These are phyloP conservation scores for Girardinus metallicus DNA, from an alignment of 2,797 vertebrate genomes.

Conservation along the genomic window DNA sequence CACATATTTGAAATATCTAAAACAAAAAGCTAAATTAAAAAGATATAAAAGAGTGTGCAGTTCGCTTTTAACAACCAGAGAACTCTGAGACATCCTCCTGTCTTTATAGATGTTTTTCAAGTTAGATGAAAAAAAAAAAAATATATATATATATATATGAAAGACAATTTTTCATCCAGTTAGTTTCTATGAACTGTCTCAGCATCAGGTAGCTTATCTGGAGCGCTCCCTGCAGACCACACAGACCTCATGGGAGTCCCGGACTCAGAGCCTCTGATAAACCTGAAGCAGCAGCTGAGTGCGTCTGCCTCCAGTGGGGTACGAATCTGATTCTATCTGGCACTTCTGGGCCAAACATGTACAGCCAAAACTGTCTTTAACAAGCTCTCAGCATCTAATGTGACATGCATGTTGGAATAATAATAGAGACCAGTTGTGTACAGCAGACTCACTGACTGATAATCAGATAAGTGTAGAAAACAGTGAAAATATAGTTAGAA, in stretches of 20 bases:
- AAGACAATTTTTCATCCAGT: conserved; percentile 22
- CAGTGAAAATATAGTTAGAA: background rate
- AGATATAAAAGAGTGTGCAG: background rate
- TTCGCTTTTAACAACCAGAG: background rate
- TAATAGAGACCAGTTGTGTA: background rate
- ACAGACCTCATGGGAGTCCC: background rate
- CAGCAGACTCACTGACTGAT: background rate
- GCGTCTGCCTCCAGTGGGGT: conserved; percentile 30
- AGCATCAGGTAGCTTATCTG: conserved; percentile 46
- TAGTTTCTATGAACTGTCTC: conserved; percentile 49
- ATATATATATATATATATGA: too few species aligned
- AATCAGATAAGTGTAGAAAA: background rate
- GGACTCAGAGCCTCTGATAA: background rate
- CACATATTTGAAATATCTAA: background rate
- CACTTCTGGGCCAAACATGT: conserved; percentile 68
- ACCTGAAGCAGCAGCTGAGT: conserved; percentile 22
- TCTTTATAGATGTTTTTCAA: background rate
- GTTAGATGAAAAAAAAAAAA: background rate
- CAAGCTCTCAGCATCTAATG: conserved; percentile 26
- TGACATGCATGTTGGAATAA: conserved; percentile 30
- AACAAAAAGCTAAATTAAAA: background rate
- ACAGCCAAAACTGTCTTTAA: conserved; percentile 24
- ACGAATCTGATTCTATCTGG: conserved; percentile 57
- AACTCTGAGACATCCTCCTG: background rate
- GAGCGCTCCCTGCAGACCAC: background rate